phyloP scores from a whole-genome alignment of 2,797 vertebrate genomes.

The Schizopygopsis pylzovi region DNA sequence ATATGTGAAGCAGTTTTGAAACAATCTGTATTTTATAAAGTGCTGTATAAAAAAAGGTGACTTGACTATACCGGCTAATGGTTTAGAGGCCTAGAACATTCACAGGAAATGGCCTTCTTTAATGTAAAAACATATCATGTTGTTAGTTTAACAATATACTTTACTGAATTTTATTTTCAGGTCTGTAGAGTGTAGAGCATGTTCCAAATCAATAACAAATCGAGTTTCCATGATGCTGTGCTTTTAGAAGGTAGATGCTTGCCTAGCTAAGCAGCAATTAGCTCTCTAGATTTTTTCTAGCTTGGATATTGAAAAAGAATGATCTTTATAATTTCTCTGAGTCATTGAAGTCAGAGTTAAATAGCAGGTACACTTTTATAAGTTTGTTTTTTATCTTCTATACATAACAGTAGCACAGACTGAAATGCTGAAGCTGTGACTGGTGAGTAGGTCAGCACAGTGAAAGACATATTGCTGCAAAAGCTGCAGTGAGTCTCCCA shows the following conservation, averaged over 20 bases:
- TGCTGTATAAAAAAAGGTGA: not conserved
- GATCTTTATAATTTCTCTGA: not conserved
- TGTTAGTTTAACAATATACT: not conserved
- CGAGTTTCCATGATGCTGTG: not conserved
- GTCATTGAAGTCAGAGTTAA: constrained; percentile 18
- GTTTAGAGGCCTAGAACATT: not conserved
- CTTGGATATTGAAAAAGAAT: not conserved
- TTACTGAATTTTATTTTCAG: not conserved
- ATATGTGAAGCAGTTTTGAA: not conserved
- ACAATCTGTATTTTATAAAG: not conserved
- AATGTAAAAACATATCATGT: not conserved
- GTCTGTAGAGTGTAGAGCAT: not conserved
- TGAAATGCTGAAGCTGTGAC: not conserved
- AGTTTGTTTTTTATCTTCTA: no score
- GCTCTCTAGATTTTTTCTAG: not conserved
- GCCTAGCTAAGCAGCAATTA: not conserved
- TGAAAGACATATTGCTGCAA: constrained; percentile 41
- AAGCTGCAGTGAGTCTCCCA: constrained; percentile 64
- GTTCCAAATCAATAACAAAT: not conserved
- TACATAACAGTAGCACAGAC: no score
- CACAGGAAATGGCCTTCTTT: not conserved
- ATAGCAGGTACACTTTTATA: not conserved
- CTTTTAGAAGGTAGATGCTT: not conserved
- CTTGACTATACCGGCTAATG: not conserved
- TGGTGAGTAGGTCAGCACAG: constrained; percentile 36